Conservation (phyloP, 2,797 vertebrate genomes). For the Siniperca undulata region DNA sequence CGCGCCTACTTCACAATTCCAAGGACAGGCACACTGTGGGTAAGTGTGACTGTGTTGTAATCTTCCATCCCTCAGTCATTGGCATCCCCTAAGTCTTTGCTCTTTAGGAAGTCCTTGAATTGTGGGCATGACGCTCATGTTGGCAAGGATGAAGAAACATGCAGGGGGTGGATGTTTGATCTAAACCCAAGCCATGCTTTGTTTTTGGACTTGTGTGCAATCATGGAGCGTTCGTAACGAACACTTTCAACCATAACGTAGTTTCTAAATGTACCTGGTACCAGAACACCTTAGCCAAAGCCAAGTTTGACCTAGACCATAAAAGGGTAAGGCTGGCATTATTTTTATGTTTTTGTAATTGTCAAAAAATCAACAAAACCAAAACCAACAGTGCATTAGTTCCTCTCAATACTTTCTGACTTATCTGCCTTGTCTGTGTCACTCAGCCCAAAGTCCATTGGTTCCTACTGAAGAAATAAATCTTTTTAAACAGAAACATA, state of each 20-base stretch:
- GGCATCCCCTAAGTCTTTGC: neutral
- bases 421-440: too few species aligned
- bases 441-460: neutral
- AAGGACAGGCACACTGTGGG: slow-evolving; percentile 91
- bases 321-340: neutral
- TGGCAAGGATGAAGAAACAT: neutral
- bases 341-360: neutral
- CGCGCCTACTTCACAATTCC: slow-evolving; percentile 89
- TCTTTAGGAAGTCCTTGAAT: neutral
- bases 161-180: neutral
- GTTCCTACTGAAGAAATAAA: neutral
- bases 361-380: neutral
- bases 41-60: slow-evolving; percentile 76
- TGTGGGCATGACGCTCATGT: neutral
- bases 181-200: neutral
- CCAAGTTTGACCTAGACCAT: neutral
- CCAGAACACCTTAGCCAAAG: neutral
- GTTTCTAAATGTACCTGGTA: neutral
- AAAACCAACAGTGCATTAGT: too few species aligned
- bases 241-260: neutral
- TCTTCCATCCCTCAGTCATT: neutral
- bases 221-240: neutral
- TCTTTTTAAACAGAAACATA: neutral
- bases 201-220: neutral
- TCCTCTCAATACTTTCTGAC: neutral